A percentile compares a stretch with the other conserved stretches of the same genome.
These are phyloP conservation scores for Valencia hispanica DNA, from an alignment of 2,797 vertebrate species.

Conservation along the genomic window DNA sequence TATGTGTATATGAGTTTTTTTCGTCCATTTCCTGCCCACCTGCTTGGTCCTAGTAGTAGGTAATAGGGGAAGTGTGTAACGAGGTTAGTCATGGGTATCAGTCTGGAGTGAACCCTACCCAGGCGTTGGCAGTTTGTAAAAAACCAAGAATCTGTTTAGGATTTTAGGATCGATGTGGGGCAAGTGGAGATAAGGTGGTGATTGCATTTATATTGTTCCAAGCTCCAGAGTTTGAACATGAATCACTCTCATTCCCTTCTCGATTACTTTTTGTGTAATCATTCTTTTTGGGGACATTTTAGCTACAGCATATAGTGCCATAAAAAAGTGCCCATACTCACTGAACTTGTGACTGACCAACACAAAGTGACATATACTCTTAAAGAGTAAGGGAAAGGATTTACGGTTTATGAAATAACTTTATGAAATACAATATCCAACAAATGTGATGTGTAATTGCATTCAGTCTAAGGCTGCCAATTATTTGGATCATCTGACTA, in stretches of 20 bases:
- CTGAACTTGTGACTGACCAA: neutral
- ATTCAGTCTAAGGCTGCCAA: too few relatives aligned
- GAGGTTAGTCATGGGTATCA: conserved; percentile 76
- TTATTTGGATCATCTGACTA: too few relatives aligned
- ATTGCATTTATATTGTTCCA: conserved; percentile 42
- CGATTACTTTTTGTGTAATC: conserved; percentile 52
- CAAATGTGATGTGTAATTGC: neutral
- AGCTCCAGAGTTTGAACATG: conserved; percentile 49
- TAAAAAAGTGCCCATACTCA: neutral
- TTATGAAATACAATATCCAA: neutral
- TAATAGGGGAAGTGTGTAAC: conserved; percentile 77
- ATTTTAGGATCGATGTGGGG: conserved; percentile 43
- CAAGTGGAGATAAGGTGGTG: conserved; percentile 37
- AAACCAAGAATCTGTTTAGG: conserved; percentile 63
- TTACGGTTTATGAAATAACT: neutral
- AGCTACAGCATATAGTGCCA: conserved; percentile 13
- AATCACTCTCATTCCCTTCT: conserved; percentile 53
- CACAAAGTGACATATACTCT: neutral
- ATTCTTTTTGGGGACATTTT: conserved; percentile 27
- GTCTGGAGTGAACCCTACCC: conserved; percentile 60
- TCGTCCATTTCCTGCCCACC: conserved; percentile 24
- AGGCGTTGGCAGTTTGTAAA: conserved; percentile 49
- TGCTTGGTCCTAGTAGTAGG: conserved; percentile 53
- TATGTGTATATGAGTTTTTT: conserved; percentile 12
- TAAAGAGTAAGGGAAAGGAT: neutral